Evolutionary conservation across 2,113 vertebrate species (phyloP).

Genomic region (Jaculus jaculus): DNA sequence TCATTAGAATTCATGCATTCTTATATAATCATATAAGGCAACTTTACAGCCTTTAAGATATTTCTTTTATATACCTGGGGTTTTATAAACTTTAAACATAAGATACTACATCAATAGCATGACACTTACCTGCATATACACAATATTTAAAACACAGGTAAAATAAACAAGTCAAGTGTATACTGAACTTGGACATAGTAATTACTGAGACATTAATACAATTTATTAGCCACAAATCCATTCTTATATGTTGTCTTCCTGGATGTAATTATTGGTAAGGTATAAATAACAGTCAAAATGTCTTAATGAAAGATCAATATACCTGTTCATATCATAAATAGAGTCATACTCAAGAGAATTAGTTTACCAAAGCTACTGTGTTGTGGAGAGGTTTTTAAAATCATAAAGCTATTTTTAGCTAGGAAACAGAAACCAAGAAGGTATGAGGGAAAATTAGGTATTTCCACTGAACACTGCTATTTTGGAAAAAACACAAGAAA

Average conservation of each 20-base stretch:
- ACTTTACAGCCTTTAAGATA: background rate
- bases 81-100: background rate
- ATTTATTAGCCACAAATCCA: constrained; percentile 49
- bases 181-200: background rate
- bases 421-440: constrained; percentile 18
- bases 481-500: background rate
- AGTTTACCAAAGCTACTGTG: background rate
- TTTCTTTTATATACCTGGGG: background rate
- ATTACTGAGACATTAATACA: constrained; percentile 48
- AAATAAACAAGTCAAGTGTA: constrained; percentile 38
- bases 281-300: constrained; percentile 58
- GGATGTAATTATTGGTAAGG: constrained; percentile 51
- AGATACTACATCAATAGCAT: background rate
- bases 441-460: background rate
- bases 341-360: constrained; percentile 53
- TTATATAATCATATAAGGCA: background rate
- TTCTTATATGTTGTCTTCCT: background rate
- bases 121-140: background rate
- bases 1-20: background rate
- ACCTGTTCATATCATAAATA: constrained; percentile 56
- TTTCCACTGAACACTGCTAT: background rate
- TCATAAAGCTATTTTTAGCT: constrained; percentile 37
- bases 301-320: constrained; percentile 62
- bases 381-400: constrained; percentile 43
- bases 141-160: background rate